Conservation (phyloP, 2,113 vertebrate genomes). For the Alosa alosa region DNA sequence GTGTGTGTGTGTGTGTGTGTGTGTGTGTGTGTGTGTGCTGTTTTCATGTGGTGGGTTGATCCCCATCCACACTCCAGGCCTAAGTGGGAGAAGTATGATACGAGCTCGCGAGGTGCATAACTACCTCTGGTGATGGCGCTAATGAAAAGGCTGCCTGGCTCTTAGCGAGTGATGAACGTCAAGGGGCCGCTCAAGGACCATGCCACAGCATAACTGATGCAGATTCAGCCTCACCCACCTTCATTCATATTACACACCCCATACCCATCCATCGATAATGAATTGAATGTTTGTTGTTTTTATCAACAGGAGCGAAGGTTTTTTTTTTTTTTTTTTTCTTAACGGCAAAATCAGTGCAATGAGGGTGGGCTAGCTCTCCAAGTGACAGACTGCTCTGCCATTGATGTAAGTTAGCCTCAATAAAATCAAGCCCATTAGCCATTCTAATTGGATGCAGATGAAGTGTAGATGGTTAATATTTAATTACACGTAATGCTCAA, state of each 20-base stretch:
- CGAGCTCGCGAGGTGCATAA: background rate
- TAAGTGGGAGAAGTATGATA: background rate
- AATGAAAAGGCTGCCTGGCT: background rate
- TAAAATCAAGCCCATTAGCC: slow-evolving; percentile 8
- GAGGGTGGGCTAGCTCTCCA: background rate
- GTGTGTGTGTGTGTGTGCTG: background rate
- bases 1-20: background rate
- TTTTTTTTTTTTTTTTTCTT: background rate
- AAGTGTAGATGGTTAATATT: slow-evolving; percentile 15
- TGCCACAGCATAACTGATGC: slow-evolving; percentile 28
- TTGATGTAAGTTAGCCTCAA: background rate
- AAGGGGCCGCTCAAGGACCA: background rate
- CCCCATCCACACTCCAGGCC: background rate
- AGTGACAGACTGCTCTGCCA: background rate
- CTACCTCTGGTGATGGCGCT: background rate
- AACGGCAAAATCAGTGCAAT: background rate
- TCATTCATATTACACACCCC: background rate
- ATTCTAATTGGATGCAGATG: slow-evolving; percentile 13
- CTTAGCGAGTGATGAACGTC: background rate
- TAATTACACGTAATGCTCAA: background rate
- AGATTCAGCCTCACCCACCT: background rate
- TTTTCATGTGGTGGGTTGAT: background rate
- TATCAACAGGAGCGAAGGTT: background rate
- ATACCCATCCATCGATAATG: background rate
- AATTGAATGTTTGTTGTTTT: background rate